Evolutionary conservation across 1,140 invertebrate species (phyloP).

Genomic region (Homalodisca vitripennis): DNA sequence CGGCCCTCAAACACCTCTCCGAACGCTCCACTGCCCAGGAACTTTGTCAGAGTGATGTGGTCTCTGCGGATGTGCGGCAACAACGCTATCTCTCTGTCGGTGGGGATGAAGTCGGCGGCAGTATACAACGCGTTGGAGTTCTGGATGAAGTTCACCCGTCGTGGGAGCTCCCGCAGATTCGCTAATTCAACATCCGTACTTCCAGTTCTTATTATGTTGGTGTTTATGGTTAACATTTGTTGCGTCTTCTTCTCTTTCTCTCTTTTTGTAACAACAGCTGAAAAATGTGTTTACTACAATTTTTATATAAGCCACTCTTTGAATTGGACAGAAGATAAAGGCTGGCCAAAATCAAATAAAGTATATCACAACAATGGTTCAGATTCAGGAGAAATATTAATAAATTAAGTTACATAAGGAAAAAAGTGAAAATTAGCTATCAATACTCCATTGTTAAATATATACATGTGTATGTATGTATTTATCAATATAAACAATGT

Average conservation of each 20-base stretch:
- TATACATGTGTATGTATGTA: no score
- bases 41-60: conserved; percentile 80
- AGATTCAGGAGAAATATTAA: no score
- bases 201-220: conserved; percentile 37
- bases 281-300: no score
- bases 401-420: no score
- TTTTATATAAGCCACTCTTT: no score
- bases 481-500: no score
- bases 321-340: no score
- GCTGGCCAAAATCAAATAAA: no score
- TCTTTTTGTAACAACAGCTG: conserved; percentile 43
- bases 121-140: conserved; percentile 80
- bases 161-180: conserved; percentile 78
- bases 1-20: conserved; percentile 94
- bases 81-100: conserved; percentile 63
- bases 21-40: conserved; percentile 94
- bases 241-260: conserved; percentile 58
- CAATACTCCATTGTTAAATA: no score
- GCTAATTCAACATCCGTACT: conserved; percentile 81
- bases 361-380: no score
- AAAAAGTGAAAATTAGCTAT: no score
- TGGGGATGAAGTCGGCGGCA: conserved; percentile 40
- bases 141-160: conserved; percentile 67
- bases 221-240: conserved; percentile 47
- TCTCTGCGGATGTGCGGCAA: conserved; percentile 76